Conservation (phyloP, 1,140 invertebrate species). For the Lasioglossum baleicum region DNA sequence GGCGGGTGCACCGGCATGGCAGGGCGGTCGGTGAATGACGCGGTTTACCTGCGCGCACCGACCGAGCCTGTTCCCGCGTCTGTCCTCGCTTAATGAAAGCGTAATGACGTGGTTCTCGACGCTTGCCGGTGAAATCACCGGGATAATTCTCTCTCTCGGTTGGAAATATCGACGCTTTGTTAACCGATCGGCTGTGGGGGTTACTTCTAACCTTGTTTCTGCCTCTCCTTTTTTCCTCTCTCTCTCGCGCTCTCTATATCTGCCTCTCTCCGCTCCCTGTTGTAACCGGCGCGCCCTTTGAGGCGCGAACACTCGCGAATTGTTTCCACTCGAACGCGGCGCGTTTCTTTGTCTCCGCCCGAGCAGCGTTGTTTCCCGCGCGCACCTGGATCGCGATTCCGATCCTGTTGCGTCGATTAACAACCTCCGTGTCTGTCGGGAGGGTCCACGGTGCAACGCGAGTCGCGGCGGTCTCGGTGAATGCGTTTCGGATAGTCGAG, state of each 20-base stretch:
- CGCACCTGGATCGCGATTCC: neutral
- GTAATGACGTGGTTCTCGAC: conserved; percentile 20
- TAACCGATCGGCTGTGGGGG: neutral
- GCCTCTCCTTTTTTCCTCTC: neutral
- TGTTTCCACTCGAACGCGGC: conserved; percentile 1
- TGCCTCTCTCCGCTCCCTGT: too few species aligned
- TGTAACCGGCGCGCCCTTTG: neutral
- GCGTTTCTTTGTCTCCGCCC: neutral
- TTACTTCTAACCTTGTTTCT: neutral
- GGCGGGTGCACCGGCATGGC: neutral
- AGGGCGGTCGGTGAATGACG: neutral
- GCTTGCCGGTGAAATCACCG: neutral
- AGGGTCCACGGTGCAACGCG: too few species aligned
- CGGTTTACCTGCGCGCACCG: conserved; percentile 3
- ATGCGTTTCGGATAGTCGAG: too few species aligned
- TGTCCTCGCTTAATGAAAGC: conserved; percentile 21
- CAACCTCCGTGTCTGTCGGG: too few species aligned
- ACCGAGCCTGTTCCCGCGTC: neutral
- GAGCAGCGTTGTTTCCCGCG: neutral
- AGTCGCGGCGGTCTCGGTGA: too few species aligned
- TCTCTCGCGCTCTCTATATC: neutral
- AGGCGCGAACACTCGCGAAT: neutral
- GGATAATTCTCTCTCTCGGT: neutral
- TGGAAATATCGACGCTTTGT: conserved; percentile 4
- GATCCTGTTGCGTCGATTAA: neutral